A percentile compares a stretch with the other conserved stretches of the same genome.
Conservation (phyloP, 1,140 invertebrate species). For the Camponotus floridanus region DNA sequence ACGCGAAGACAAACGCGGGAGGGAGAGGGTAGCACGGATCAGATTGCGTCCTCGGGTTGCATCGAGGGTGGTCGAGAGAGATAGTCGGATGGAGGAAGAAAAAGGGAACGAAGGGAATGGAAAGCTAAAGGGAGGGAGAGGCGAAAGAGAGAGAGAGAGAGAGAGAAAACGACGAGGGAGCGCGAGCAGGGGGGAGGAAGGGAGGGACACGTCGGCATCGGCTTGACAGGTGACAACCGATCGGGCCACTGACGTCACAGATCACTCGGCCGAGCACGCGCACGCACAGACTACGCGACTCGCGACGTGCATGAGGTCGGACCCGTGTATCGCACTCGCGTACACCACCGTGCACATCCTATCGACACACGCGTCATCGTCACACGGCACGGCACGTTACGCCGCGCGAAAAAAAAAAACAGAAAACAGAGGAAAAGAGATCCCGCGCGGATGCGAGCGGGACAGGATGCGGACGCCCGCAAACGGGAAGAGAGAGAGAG, state of each 20-base stretch:
- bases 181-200: constrained; percentile 70
- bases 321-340: constrained; percentile 51
- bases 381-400: constrained; percentile 28
- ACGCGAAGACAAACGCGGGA: constrained; percentile 5
- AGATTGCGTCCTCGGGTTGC: constrained; percentile 71
- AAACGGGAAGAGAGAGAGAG: background rate
- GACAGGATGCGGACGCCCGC: no score
- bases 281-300: constrained; percentile 35
- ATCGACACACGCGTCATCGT: constrained; percentile 48
- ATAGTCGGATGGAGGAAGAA: constrained; percentile 22
- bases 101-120: background rate
- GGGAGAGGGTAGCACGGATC: constrained; percentile 59
- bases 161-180: background rate
- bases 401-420: constrained; percentile 58
- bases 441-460: background rate
- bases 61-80: constrained; percentile 49
- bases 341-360: constrained; percentile 53
- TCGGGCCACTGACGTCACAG: constrained; percentile 82
- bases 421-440: background rate
- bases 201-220: constrained; percentile 77
- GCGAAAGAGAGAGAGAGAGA: background rate
- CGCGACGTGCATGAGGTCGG: constrained; percentile 73
- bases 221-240: constrained; percentile 84
- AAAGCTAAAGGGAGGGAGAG: background rate
- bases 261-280: constrained; percentile 69